Evolutionary conservation across 2,113 vertebrate genomes (phyloP).

Genomic region (Kryptolebias marmoratus): DNA sequence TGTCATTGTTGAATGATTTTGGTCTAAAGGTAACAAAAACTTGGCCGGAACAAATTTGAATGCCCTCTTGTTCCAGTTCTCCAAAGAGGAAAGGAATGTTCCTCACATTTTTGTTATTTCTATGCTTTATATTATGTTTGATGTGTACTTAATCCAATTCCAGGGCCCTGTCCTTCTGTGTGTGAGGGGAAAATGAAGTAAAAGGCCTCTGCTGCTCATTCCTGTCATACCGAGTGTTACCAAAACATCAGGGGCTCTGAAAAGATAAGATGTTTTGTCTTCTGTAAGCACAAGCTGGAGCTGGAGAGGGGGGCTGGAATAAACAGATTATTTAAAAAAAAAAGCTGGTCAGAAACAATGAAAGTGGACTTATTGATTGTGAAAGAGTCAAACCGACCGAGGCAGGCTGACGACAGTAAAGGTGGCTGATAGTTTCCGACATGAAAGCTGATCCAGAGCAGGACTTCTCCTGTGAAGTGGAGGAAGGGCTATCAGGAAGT

Average conservation of each 20-base stretch:
- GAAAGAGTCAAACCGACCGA: no score
- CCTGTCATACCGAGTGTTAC: not conserved
- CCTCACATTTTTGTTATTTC: no score
- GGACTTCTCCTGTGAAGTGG: not conserved
- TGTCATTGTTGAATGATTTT: no score
- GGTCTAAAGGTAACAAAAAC: no score
- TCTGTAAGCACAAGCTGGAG: not conserved
- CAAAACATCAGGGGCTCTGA: not conserved
- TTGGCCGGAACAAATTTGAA: not conserved
- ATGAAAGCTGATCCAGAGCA: not conserved
- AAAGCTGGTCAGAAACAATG: not conserved
- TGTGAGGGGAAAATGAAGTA: no score
- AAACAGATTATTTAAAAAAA: not conserved
- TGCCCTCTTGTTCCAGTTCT: not conserved
- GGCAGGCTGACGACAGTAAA: not conserved
- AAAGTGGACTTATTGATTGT: not conserved
- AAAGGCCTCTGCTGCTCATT: not conserved
- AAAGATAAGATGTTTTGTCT: not conserved
- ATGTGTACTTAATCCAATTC: no score
- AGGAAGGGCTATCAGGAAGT: not conserved
- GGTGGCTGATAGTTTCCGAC: not conserved
- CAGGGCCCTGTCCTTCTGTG: no score
- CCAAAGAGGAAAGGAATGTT: not conserved
- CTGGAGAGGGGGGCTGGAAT: not conserved
- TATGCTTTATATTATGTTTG: no score